Conservation (phyloP, 2,797 vertebrate species). For the Hemitrygon akajei region DNA sequence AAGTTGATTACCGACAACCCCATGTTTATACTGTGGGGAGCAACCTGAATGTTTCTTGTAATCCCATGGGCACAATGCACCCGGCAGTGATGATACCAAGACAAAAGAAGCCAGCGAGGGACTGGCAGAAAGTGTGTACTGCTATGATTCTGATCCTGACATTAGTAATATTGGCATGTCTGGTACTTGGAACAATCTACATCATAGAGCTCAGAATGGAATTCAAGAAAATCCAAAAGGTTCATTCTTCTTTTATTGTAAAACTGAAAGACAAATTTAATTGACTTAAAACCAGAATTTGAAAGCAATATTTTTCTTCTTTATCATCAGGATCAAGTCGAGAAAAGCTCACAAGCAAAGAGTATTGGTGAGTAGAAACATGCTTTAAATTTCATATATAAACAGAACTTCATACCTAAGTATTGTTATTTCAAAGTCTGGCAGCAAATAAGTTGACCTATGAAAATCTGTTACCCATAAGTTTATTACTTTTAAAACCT, state of each 20-base stretch:
- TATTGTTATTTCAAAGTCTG: background rate
- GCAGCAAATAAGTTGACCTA: background rate
- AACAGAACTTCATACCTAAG: background rate
- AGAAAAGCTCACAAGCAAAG: background rate
- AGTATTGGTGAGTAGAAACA: slow-evolving; percentile 1
- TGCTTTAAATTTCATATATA: background rate
- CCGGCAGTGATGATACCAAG: background rate
- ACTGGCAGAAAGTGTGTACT: background rate
- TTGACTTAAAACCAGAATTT: background rate
- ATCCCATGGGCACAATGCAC: background rate
- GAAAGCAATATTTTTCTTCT: background rate
- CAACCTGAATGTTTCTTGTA: background rate
- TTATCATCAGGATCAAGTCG: background rate
- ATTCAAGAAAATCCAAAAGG: slow-evolving; percentile 7
- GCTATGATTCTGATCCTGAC: background rate
- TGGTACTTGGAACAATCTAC: background rate
- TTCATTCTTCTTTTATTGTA: background rate
- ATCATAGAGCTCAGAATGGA: background rate
- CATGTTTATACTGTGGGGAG: background rate
- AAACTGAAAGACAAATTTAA: background rate
- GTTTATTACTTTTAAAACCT: no score
- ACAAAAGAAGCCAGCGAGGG: background rate
- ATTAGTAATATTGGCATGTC: background rate
- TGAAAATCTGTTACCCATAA: background rate
- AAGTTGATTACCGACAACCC: background rate